These are phyloP conservation scores for Hybognathus amarus DNA, from an alignment of 2,797 vertebrate genomes.

Conservation along the genomic window DNA sequence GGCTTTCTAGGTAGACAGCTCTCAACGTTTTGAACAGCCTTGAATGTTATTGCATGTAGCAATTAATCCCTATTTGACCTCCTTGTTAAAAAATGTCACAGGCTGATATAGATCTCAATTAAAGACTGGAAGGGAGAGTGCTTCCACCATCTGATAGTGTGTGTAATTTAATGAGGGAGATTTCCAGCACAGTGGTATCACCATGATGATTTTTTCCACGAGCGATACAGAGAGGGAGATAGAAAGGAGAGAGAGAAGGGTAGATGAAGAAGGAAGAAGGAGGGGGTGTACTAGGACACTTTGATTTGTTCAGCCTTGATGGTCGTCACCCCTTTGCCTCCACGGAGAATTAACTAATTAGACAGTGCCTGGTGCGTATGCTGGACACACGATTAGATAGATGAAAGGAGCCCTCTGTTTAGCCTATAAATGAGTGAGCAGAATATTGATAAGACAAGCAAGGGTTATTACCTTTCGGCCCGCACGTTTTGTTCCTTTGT, in stretches of 20 bases:
- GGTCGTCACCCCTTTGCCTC: conserved; percentile 43
- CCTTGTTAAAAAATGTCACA: conserved; percentile 72
- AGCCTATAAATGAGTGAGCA: conserved; percentile 26
- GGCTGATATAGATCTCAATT: conserved; percentile 75
- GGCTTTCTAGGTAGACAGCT: conserved; percentile 4
- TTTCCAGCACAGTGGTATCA: conserved; percentile 60
- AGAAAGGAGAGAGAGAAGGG: conserved; percentile 3
- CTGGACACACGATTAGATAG: conserved; percentile 37
- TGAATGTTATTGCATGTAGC: conserved; percentile 63
- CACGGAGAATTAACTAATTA: conserved; percentile 61
- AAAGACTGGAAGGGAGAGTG: conserved; percentile 55
- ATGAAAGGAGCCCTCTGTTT: conserved; percentile 49
- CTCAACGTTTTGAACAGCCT: conserved; percentile 50
- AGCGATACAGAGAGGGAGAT: conserved; percentile 2
- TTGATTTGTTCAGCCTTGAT: conserved; percentile 55
- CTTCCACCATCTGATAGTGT: conserved; percentile 68
- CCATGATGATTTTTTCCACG: conserved; percentile 24
- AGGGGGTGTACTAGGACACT: conserved; percentile 4
- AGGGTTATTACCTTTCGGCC: conserved; percentile 33
- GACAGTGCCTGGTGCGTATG: conserved; percentile 30
- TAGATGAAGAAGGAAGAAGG: not conserved
- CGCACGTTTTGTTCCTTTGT: conserved; percentile 3
- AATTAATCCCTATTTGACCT: conserved; percentile 74
- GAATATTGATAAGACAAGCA: conserved; percentile 46
- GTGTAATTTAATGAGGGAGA: conserved; percentile 73